Evolutionary conservation across 2,888 invertebrate genomes (phyloP).

Genomic region (Idaea biselata): DNA sequence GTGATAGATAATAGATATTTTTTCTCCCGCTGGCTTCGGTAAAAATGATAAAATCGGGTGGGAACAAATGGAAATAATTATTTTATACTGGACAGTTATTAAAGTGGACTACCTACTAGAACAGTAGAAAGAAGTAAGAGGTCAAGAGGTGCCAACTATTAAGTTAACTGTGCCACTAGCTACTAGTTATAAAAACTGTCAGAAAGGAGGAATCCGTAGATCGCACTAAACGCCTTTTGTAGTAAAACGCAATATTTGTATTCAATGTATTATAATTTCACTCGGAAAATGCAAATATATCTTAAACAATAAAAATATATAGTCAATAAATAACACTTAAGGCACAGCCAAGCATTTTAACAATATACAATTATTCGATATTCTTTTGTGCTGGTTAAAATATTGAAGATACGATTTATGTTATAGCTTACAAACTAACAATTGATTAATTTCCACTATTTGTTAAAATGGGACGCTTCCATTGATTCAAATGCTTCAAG

Average conservation of each 20-base stretch:
- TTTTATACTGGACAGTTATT: too few relatives aligned
- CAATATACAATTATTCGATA: constrained; percentile 6
- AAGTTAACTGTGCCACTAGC: too few relatives aligned
- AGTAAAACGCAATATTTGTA: constrained; percentile 6
- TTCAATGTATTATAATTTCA: constrained; percentile 10
- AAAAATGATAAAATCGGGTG: too few relatives aligned
- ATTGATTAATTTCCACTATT: constrained; percentile 44
- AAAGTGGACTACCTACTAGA: too few relatives aligned
- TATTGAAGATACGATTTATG: constrained; percentile 21
- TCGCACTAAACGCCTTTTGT: not conserved
- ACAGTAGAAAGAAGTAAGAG: too few relatives aligned
- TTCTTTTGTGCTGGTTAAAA: constrained; percentile 3
- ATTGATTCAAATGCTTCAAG: constrained; percentile 81
- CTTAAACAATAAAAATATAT: constrained; percentile 1
- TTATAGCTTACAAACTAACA: constrained; percentile 22
- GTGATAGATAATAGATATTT: too few relatives aligned
- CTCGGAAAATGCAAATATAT: constrained; percentile 14
- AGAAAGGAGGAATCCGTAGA: too few relatives aligned
- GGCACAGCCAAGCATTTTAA: constrained; percentile 55
- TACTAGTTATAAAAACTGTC: too few relatives aligned
- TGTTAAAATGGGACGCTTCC: constrained; percentile 83
- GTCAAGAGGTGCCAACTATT: too few relatives aligned
- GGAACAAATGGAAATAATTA: too few relatives aligned
- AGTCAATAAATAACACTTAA: constrained; percentile 15
- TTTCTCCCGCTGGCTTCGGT: too few relatives aligned